These are phyloP conservation scores for Cryptotermes secundus DNA, from an alignment of 1,140 invertebrate genomes.

Conservation along the genomic window DNA sequence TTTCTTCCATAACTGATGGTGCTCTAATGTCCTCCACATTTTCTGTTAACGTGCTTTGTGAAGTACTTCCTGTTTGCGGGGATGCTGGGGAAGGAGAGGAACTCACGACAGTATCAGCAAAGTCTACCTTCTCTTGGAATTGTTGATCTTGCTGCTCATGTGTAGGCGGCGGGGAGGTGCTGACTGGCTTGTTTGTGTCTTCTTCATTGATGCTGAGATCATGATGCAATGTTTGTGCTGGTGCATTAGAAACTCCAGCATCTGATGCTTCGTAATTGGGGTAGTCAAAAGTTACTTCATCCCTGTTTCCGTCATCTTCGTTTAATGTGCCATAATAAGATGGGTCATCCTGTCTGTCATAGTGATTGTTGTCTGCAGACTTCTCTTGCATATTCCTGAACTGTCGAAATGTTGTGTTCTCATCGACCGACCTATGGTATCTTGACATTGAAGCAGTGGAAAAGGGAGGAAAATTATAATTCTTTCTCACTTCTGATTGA, in stretches of 20 bases:
- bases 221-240: no score
- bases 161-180: no score
- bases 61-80: not conserved
- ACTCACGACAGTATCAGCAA: not conserved
- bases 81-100: not conserved
- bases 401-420: not conserved
- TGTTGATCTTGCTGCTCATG: no score
- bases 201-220: no score
- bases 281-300: not conserved
- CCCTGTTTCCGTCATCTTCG: not conserved
- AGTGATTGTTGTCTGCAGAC: not conserved
- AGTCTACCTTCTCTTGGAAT: no score
- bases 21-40: no score
- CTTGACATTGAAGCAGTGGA: not conserved
- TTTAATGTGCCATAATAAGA: not conserved
- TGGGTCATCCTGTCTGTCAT: not conserved
- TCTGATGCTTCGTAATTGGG: no score
- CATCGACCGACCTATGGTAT: not conserved
- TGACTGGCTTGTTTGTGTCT: no score
- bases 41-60: no score
- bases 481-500: not conserved
- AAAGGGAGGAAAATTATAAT: not conserved
- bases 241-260: no score
- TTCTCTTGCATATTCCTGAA: not conserved
- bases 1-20: no score